phyloP scores from a whole-genome alignment of 2,888 invertebrate species.

The Acrocyrtus sp. region DNA sequence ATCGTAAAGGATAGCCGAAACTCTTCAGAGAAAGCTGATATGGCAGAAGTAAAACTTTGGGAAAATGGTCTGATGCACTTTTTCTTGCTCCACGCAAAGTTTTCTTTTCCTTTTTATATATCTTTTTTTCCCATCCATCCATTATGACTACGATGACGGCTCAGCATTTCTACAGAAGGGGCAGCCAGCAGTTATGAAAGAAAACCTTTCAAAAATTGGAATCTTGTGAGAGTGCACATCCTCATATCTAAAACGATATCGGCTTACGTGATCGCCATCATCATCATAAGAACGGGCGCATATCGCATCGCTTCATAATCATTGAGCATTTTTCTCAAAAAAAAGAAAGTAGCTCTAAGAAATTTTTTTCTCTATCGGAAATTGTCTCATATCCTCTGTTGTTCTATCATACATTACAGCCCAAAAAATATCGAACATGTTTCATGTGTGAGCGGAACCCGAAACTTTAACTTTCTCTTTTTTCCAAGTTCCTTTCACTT shows the following conservation, averaged over 20 bases:
- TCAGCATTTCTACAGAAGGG: too few species aligned
- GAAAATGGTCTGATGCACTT: background rate
- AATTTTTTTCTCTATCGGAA: too few species aligned
- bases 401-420: too few species aligned
- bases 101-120: too few species aligned
- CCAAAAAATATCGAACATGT: too few species aligned
- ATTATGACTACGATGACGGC: background rate
- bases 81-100: too few species aligned
- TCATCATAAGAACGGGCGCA: too few species aligned
- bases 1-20: background rate
- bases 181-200: background rate
- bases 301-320: background rate
- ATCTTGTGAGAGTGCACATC: background rate
- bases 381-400: too few species aligned
- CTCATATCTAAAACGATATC: background rate
- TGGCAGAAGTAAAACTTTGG: background rate
- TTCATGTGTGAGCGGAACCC: too few species aligned
- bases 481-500: background rate
- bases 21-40: too few species aligned
- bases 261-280: background rate
- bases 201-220: background rate
- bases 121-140: background rate
- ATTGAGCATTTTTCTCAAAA: background rate
- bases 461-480: too few species aligned
- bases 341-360: too few species aligned